Conservation (phyloP, 1,140 invertebrate species). For the Apolygus lucorum region DNA sequence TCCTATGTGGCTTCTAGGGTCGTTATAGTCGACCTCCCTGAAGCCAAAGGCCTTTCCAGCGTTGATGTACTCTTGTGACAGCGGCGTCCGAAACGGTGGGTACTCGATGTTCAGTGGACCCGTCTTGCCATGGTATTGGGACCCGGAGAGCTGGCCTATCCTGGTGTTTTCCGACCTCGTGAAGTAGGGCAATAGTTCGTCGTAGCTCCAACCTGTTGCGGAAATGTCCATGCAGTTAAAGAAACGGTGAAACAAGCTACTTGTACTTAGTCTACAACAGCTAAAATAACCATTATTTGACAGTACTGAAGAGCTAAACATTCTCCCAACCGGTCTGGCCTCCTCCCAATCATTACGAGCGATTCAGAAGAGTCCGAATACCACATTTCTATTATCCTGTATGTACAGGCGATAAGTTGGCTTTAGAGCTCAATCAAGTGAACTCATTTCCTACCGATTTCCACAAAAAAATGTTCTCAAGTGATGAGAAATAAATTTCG, state of each 20-base stretch:
- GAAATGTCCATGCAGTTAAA: not conserved
- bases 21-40: constrained; percentile 53
- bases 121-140: constrained; percentile 48
- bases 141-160: constrained; percentile 41
- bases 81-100: constrained; percentile 40
- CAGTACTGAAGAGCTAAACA: too few species aligned
- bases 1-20: constrained; percentile 49
- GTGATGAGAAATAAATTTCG: not conserved
- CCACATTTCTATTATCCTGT: too few species aligned
- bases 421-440: too few species aligned
- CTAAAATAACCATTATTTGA: too few species aligned
- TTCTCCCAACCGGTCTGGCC: too few species aligned
- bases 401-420: too few species aligned
- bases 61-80: constrained; percentile 52
- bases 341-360: too few species aligned
- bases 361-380: too few species aligned
- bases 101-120: constrained; percentile 47
- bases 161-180: constrained; percentile 50
- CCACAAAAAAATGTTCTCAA: too few species aligned
- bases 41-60: constrained; percentile 51
- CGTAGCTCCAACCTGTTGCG: constrained; percentile 57
- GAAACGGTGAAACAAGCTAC: not conserved
- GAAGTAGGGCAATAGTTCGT: constrained; percentile 60
- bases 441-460: too few species aligned
- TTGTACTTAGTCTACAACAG: too few species aligned